phyloP scores from a whole-genome alignment of 2,888 invertebrate species.

The Lasioglossum morio region DNA sequence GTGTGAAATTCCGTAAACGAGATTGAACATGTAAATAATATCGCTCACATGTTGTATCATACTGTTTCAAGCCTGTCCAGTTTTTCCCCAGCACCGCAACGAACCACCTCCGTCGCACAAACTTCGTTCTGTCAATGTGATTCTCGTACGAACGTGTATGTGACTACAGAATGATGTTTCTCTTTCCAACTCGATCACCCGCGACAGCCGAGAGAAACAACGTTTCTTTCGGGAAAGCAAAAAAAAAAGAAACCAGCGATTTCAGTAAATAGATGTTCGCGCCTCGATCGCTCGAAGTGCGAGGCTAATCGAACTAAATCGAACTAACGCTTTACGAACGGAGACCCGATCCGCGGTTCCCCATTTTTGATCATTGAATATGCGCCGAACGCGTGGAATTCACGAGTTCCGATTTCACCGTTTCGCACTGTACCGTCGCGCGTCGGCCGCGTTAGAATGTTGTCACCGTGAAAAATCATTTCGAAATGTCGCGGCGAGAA shows the following conservation, averaged over 20 bases:
- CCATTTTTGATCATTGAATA: not conserved
- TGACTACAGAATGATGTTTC: slow-evolving; percentile 20
- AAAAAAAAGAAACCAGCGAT: slow-evolving; percentile 47
- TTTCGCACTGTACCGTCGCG: not conserved
- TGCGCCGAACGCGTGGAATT: not conserved
- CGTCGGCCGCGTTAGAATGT: not conserved
- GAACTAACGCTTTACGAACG: slow-evolving; percentile 49
- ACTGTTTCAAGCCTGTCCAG: slow-evolving; percentile 6
- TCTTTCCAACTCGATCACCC: slow-evolving; percentile 26
- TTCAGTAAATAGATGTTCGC: not conserved
- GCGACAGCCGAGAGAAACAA: slow-evolving; percentile 19
- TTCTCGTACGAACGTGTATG: slow-evolving; percentile 22
- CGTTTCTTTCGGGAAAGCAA: not conserved
- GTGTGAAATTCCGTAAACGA: not conserved
- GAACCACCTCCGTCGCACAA: slow-evolving; percentile 30
- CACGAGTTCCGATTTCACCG: not conserved
- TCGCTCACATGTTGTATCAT: not conserved
- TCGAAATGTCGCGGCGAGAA: not conserved
- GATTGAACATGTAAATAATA: not conserved
- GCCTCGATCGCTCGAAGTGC: not conserved
- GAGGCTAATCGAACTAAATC: slow-evolving; percentile 24
- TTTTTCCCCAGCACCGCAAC: not conserved
- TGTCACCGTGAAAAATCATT: not conserved
- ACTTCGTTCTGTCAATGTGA: slow-evolving; percentile 1
- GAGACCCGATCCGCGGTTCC: slow-evolving; percentile 17